Percentiles rank a stretch among this genome's conserved stretches.
Evolutionary conservation across 2,797 vertebrate species (phyloP).

Genomic region (Champsocephalus gunnari): DNA sequence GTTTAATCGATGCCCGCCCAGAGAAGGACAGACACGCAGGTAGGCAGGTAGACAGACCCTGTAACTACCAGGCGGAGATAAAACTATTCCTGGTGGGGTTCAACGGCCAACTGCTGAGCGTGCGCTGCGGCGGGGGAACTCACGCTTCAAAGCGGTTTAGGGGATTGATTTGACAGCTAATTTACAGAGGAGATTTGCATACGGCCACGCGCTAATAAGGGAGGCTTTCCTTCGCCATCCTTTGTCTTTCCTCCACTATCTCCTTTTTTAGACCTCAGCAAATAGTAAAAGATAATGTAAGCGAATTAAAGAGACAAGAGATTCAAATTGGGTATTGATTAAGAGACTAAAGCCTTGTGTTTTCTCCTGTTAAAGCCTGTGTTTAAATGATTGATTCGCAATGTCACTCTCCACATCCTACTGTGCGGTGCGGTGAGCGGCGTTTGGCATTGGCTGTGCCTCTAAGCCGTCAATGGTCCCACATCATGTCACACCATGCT

Average conservation of each 20-base stretch:
- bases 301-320: slow-evolving; percentile 82
- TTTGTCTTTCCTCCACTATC: slow-evolving; percentile 69
- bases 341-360: slow-evolving; percentile 74
- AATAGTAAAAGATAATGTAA: slow-evolving; percentile 82
- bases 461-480: slow-evolving; percentile 54
- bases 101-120: slow-evolving; percentile 62
- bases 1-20: slow-evolving; percentile 70
- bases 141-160: slow-evolving; percentile 72
- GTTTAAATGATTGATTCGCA: slow-evolving; percentile 83
- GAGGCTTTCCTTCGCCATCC: slow-evolving; percentile 65
- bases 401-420: slow-evolving; percentile 68
- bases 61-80: slow-evolving; percentile 63
- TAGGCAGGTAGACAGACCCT: slow-evolving; percentile 51
- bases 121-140: slow-evolving; percentile 54
- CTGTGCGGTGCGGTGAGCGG: slow-evolving; percentile 45
- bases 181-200: slow-evolving; percentile 84
- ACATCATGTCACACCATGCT: slow-evolving; percentile 68
- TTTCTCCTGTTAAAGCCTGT: slow-evolving; percentile 72
- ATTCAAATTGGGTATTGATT: slow-evolving; percentile 87
- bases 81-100: slow-evolving; percentile 73
- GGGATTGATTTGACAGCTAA: slow-evolving; percentile 85
- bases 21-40: slow-evolving; percentile 45
- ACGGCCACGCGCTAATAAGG: slow-evolving; percentile 77
- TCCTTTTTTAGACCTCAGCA: slow-evolving; percentile 68
- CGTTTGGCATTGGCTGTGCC: slow-evolving; percentile 41